Conservation (phyloP, 2,888 invertebrate species). For the Panzeria rudis region DNA sequence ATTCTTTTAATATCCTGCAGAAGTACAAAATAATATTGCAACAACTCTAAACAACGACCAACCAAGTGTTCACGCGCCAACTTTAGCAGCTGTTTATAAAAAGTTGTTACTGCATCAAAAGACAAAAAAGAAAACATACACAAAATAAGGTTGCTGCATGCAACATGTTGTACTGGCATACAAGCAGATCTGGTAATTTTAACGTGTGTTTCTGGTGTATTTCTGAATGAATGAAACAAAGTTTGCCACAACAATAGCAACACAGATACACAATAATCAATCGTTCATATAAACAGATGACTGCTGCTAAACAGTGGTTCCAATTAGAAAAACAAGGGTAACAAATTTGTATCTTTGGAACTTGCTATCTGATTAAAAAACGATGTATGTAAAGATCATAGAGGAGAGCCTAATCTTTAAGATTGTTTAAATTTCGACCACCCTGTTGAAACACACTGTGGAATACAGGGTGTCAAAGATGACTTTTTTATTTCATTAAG, state of each 20-base stretch:
- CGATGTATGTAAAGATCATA: too few species aligned
- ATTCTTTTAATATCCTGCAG: conserved; percentile 17
- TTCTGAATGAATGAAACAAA: conserved; percentile 64
- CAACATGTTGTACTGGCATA: conserved; percentile 68
- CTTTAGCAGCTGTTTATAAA: conserved; percentile 69
- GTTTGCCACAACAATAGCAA: conserved; percentile 41
- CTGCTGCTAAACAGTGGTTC: too few species aligned
- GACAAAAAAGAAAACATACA: conserved; percentile 20
- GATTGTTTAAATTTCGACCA: too few species aligned
- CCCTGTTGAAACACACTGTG: too few species aligned
- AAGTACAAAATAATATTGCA: conserved; percentile 21
- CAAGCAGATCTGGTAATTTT: not conserved
- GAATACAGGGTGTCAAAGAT: too few species aligned
- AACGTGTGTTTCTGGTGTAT: conserved; percentile 1
- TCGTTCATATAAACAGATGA: conserved; percentile 13
- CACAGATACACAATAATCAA: conserved; percentile 8
- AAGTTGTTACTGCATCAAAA: conserved; percentile 39
- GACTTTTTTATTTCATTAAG: too few species aligned
- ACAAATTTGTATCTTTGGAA: too few species aligned
- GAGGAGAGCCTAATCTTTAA: too few species aligned
- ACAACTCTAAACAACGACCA: conserved; percentile 19
- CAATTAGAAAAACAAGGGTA: too few species aligned
- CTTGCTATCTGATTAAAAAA: too few species aligned
- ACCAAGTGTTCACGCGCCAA: conserved; percentile 72
- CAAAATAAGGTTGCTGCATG: conserved; percentile 60